Conservation (phyloP, 2,888 invertebrate species). For the Synanthedon vespiformis region DNA sequence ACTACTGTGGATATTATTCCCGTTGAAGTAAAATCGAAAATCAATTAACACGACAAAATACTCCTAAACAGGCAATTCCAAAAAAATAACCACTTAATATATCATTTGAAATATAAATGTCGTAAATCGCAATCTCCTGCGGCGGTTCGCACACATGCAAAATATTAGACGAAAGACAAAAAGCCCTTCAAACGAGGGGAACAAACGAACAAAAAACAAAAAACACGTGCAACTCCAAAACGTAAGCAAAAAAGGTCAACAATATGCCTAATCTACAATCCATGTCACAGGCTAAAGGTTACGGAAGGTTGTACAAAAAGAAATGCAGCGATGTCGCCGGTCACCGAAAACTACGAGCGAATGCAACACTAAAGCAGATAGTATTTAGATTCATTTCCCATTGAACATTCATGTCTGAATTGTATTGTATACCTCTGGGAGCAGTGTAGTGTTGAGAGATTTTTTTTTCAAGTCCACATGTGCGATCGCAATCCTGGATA, state of each 20-base stretch:
- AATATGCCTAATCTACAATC: constrained; percentile 70
- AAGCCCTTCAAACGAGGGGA: constrained; percentile 31
- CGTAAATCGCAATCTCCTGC: too few relatives aligned
- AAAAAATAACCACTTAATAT: neutral
- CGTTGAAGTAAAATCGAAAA: too few relatives aligned
- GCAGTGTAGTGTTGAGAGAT: constrained; percentile 67
- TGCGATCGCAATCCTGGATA: constrained; percentile 69
- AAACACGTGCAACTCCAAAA: constrained; percentile 55
- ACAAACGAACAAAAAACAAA: constrained; percentile 33
- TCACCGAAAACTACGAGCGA: neutral
- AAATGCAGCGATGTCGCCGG: constrained; percentile 35
- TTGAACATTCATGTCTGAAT: constrained; percentile 12
- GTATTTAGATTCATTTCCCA: neutral
- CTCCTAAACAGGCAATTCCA: neutral
- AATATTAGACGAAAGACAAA: constrained; percentile 53
- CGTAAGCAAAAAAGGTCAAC: constrained; percentile 65
- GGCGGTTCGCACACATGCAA: constrained; percentile 45
- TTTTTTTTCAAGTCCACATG: constrained; percentile 66
- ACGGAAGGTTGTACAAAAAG: constrained; percentile 66
- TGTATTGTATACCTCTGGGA: constrained; percentile 64
- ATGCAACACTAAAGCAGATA: neutral
- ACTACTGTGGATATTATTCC: too few relatives aligned
- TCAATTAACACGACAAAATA: too few relatives aligned
- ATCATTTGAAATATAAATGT: too few relatives aligned
- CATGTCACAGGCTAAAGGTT: constrained; percentile 70